Percentiles rank a stretch among this genome's conserved stretches.
Conservation (phyloP, 2,797 vertebrate genomes). For the Psittacula derbiana region DNA sequence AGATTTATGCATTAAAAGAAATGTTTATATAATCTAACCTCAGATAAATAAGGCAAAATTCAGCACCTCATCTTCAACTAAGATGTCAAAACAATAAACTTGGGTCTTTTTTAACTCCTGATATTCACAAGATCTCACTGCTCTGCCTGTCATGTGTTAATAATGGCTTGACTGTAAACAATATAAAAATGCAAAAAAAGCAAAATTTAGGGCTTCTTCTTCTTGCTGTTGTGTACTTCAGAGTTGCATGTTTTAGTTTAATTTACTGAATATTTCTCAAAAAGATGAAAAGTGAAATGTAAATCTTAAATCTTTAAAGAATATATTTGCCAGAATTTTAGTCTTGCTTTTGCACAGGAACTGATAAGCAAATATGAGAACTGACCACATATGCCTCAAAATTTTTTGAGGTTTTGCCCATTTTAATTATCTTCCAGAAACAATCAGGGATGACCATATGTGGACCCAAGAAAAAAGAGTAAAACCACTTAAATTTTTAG, state of each 20-base stretch:
- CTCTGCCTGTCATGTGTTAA: neutral
- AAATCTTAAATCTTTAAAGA: neutral
- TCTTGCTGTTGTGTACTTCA: neutral
- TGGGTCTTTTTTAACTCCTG: neutral
- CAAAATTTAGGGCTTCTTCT: neutral
- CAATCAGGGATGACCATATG: neutral
- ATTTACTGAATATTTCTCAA: neutral
- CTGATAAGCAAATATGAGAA: neutral
- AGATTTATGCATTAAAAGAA: neutral
- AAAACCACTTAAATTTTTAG: neutral
- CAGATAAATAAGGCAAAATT: neutral
- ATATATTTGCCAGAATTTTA: neutral
- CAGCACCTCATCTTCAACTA: neutral
- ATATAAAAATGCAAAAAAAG: neutral
- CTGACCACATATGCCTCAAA: neutral
- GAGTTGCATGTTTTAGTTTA: neutral
- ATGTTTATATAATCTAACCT: neutral
- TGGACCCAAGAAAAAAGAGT: neutral
- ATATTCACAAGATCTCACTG: neutral
- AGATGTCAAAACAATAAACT: neutral
- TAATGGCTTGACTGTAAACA: neutral
- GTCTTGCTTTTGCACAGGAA: neutral
- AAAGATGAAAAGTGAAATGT: neutral
- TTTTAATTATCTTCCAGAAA: neutral
- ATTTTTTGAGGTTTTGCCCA: neutral